Evolutionary conservation across 1,140 invertebrate species (phyloP).

Genomic region (Heterodera schachtii): DNA sequence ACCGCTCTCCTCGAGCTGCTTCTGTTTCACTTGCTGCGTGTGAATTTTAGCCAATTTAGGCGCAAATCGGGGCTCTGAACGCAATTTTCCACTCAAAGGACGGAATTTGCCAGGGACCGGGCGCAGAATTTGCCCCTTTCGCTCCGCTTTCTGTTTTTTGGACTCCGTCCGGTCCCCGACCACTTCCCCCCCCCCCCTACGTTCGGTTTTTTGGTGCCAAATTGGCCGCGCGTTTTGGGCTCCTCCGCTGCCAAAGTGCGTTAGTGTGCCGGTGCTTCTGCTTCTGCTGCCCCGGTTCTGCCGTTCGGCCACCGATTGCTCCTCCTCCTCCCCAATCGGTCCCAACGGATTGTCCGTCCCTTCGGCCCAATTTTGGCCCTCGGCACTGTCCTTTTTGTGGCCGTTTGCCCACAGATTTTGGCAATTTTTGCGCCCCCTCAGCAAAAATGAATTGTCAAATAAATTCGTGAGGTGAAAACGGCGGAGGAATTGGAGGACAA

Average conservation of each 20-base stretch:
- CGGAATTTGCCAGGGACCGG: no score
- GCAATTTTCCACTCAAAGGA: background rate
- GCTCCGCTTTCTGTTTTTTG: background rate
- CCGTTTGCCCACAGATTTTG: background rate
- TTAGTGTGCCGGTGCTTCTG: background rate
- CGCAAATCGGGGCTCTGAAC: background rate
- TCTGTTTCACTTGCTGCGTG: background rate
- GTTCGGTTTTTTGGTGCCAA: background rate
- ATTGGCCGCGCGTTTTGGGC: background rate
- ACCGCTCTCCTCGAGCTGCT: background rate
- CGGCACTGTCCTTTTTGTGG: background rate
- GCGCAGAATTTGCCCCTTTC: background rate
- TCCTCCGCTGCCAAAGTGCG: no score
- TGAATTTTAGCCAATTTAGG: conserved; percentile 3
- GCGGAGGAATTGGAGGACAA: background rate
- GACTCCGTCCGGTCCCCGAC: background rate
- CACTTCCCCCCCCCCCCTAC: background rate
- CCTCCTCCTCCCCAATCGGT: background rate
- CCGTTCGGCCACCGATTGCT: background rate
- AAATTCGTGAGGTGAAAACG: background rate
- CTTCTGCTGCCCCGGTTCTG: background rate
- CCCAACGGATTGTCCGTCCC: conserved; percentile 12
- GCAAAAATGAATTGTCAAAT: background rate
- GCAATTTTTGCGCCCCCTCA: background rate
- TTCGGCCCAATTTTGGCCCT: background rate